These are phyloP conservation scores for Idaea aversata DNA, from an alignment of 2,888 invertebrate species.

Conservation along the genomic window DNA sequence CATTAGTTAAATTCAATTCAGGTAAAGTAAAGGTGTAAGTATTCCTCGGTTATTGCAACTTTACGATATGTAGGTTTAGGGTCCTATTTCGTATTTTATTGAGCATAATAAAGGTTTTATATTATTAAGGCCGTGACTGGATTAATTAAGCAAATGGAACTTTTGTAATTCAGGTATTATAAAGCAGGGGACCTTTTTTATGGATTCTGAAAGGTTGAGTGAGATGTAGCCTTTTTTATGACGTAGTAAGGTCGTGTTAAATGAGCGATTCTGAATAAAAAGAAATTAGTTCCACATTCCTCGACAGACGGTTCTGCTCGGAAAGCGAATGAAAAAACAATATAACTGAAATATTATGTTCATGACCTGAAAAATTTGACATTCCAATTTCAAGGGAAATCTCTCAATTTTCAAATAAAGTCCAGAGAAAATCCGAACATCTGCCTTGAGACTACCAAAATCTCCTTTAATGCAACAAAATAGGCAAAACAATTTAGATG, in stretches of 20 bases:
- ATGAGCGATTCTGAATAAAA: neutral
- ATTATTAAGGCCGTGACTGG: conserved; percentile 30
- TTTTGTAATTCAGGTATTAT: neutral
- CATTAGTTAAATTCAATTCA: conserved; percentile 36
- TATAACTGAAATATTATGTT: too few species aligned
- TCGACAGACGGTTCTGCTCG: neutral
- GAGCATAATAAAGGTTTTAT: conserved; percentile 30
- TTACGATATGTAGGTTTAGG: conserved; percentile 22
- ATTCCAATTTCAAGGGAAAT: too few species aligned
- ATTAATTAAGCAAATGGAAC: conserved; percentile 23
- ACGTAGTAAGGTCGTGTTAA: neutral
- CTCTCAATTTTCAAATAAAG: too few species aligned
- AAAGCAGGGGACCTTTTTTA: neutral
- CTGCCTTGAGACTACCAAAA: too few species aligned
- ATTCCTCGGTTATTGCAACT: conserved; percentile 14
- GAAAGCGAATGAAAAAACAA: neutral
- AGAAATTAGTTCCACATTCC: neutral
- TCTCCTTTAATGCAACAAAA: too few species aligned
- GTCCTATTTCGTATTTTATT: conserved; percentile 26
- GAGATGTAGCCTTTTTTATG: conserved; percentile 1
- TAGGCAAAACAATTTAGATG: too few species aligned
- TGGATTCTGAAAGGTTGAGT: neutral
- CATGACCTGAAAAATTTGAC: too few species aligned
- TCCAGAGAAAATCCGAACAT: too few species aligned
- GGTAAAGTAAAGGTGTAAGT: conserved; percentile 18